These are phyloP conservation scores for Pteropus rufus DNA, from an alignment of 2,797 vertebrate species.

Conservation along the genomic window DNA sequence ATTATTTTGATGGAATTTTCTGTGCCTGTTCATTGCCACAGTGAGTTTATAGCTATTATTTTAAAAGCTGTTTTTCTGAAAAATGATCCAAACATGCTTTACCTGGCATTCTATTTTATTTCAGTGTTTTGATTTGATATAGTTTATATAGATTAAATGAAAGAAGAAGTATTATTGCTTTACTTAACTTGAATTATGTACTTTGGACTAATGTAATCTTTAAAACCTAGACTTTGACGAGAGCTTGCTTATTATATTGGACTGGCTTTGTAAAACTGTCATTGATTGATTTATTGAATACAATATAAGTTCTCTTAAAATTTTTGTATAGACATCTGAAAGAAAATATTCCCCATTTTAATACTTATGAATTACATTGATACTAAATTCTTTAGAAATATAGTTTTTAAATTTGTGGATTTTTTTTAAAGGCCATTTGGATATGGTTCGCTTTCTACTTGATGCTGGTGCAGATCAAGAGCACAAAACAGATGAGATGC, in stretches of 20 bases:
- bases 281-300: slow-evolving; percentile 41
- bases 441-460: slow-evolving; percentile 99
- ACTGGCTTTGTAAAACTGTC: slow-evolving; percentile 50
- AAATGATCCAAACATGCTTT: slow-evolving; percentile 54
- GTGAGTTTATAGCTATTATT: slow-evolving; percentile 62
- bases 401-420: neutral
- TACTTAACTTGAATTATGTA: slow-evolving; percentile 47
- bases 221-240: slow-evolving; percentile 43
- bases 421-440: slow-evolving; percentile 92
- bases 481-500: slow-evolving; percentile 99
- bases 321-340: slow-evolving; percentile 11
- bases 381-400: slow-evolving; percentile 26
- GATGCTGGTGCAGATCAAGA: slow-evolving; percentile 99
- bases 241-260: slow-evolving; percentile 40
- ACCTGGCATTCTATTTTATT: slow-evolving; percentile 53
- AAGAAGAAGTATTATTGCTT: slow-evolving; percentile 43
- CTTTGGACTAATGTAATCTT: slow-evolving; percentile 45
- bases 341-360: slow-evolving; percentile 3
- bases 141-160: slow-evolving; percentile 47
- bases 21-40: slow-evolving; percentile 45
- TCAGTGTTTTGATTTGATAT: slow-evolving; percentile 54
- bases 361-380: slow-evolving; percentile 26
- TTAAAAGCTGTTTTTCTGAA: slow-evolving; percentile 52
- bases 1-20: slow-evolving; percentile 64
- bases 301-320: slow-evolving; percentile 40